phyloP scores from a whole-genome alignment of 1,140 invertebrate genomes.

The Wiebesia pumilae region DNA sequence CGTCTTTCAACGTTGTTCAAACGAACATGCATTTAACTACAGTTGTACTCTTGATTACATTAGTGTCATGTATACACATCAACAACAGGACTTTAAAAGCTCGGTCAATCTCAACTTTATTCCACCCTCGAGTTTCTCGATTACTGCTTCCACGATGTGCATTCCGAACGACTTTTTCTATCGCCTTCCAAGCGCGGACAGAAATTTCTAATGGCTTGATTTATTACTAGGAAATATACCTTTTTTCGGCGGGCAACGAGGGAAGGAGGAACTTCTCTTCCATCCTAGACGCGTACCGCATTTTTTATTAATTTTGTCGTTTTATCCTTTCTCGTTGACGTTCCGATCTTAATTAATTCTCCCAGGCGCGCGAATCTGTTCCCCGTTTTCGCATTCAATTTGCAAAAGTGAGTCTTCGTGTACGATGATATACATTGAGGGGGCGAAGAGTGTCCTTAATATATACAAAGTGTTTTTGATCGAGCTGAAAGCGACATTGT shows the following conservation, averaged over 20 bases:
- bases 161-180: background rate
- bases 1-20: no score
- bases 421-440: background rate
- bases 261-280: no score
- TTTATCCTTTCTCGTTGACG: background rate
- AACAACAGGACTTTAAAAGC: background rate
- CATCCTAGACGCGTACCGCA: background rate
- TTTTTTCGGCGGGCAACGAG: no score
- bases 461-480: constrained; percentile 39
- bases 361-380: background rate
- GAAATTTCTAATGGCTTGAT: constrained; percentile 35
- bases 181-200: background rate
- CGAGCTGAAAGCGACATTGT: constrained; percentile 27
- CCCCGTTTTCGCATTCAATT: constrained; percentile 34
- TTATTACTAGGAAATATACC: background rate
- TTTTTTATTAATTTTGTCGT: background rate
- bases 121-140: constrained; percentile 22
- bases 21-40: background rate
- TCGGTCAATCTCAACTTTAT: constrained; percentile 30
- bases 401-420: constrained; percentile 25
- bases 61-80: background rate
- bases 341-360: background rate
- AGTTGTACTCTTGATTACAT: constrained; percentile 15
- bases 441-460: background rate
- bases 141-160: background rate